Evolutionary conservation across 1,140 invertebrate species (phyloP), one percentile per base, ranked within the genome.

Genomic region (Tetramorium simillimum): DNA sequence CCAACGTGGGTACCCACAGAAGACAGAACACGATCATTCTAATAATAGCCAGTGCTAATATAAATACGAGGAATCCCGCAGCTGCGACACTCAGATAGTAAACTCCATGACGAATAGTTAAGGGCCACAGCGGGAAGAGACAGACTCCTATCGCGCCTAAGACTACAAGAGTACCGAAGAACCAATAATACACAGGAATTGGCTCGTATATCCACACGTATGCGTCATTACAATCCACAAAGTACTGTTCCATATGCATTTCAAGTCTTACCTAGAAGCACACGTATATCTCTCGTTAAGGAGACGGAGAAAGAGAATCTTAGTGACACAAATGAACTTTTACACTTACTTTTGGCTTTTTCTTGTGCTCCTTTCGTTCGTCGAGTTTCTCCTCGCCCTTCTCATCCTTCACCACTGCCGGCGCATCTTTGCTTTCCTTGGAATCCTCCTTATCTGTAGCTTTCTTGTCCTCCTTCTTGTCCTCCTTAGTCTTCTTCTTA

Each of bases 161-260:
- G 28, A 99, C 98, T 85, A 99, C 96, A 0, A 99, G 95, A 37
- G 97, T 96, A 69, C 99, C 99, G 92, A 99, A 98, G 88, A 99
- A 96, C 97, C 99, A 99, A 93, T 99, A 99, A 95, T 99, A 98
- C 85, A 99, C 97, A 12, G 99, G 99, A 91, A 99, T 99, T 5
- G 99, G 99, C 95, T 99, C 99, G 95, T 99, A 99, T 81, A 99
- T 98, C 99, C 99, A 99, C 18, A 99, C 99, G 95, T 99, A 99
- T 3, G 99, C 98, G 95, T 99, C 99, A 49, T 97, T 96, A 56
- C 97, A 98, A 95, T 99, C 99, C 4, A 98, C 96, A 96, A 99
- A 99, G 89, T 97, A 94, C 95, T 99, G 99, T 88, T 99, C 98
- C 92, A 98, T 96, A 95, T 99, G 98, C 99, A 99, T 99, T 95